Evolutionary conservation across 2,888 invertebrate species (phyloP).

Genomic region (Caenorhabditis afra): DNA sequence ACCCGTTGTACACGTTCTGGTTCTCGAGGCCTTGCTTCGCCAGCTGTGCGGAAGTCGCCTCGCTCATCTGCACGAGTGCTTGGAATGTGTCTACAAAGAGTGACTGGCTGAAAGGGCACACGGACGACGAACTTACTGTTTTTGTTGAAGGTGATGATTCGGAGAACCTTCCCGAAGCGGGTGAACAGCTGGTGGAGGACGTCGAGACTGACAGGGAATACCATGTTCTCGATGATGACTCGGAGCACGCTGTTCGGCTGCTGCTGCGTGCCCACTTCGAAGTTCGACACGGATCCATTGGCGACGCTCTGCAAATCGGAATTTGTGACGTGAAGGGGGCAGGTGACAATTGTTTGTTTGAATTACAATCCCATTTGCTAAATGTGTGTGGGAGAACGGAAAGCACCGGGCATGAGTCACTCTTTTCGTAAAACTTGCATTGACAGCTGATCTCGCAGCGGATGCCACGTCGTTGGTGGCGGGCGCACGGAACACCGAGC

Average conservation of each 20-base stretch:
- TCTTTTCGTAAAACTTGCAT: constrained; percentile 13
- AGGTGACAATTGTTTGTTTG: background rate
- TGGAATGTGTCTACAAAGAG: constrained; percentile 90
- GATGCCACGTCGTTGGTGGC: constrained; percentile 29
- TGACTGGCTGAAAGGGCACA: too few species aligned
- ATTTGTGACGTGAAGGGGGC: background rate
- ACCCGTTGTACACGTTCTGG: constrained; percentile 93
- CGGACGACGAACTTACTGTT: constrained; percentile 88
- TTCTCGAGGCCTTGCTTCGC: constrained; percentile 98
- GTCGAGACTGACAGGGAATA: constrained; percentile 98
- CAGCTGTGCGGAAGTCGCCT: constrained; percentile 95
- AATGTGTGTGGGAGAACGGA: too few species aligned
- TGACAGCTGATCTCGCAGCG: constrained; percentile 21
- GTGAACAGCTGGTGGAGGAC: constrained; percentile 95
- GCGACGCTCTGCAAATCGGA: constrained; percentile 45
- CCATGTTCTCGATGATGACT: constrained; percentile 98
- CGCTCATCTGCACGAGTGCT: constrained; percentile 98
- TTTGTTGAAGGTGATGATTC: constrained; percentile 99
- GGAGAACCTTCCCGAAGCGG: constrained; percentile 97
- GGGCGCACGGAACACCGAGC: constrained; percentile 18
- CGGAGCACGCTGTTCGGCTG: constrained; percentile 88
- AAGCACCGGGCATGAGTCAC: too few species aligned
- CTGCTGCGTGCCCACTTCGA: constrained; percentile 86
- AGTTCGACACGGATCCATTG: constrained; percentile 83
- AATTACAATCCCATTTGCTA: too few species aligned